Base-by-base conservation (phyloP, 2,797 vertebrate species). In the Oreonectes daqikongensis region DNA sequence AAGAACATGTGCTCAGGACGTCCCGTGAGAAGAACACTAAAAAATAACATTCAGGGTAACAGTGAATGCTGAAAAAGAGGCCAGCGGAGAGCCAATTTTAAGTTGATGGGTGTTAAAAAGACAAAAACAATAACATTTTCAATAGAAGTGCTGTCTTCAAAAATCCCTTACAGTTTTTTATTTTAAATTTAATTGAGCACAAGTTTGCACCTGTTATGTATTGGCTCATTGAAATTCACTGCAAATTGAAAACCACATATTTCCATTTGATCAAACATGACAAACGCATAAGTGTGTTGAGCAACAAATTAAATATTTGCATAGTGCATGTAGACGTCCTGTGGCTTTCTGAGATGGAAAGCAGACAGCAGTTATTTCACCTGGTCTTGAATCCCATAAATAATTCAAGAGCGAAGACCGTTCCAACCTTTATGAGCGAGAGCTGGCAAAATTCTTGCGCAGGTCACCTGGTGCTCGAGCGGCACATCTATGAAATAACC, bases 391-490 rank as follows among this genome's bases (percentile, higher is more conserved):
- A 28, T 65, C 20, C 40, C 78, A 90, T 91, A 77, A 86, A 88
- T 90, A 88, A 90, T 91, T 90, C 81, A 92, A 79, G 40, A 70
- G 69, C 75, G 77, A 60, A 82, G 64, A 55, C 60, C 40, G 68
- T 83, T 85, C 82, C 88, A 82, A 84, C 88, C 81, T 82, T 64
- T 82, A 60, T 81, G n/a, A 24, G 57, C 63, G 72, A 73, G 78
- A 78, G 79, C 78, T 79, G 73, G 83, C 74, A 78, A 79, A 81
- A 86, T 85, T 80, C 84, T 82, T 81, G 30, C 72, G 35, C 74
- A 24, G 78, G 82, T 84, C 87, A 88, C 64, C 85, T 59, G 46
- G 77, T 81, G 83, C 81, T 57, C 74, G 52, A 78, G 72, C 71
- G 2, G 32, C 67, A 63, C 63, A 66, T 78, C 52, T 69, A 67